Evolutionary conservation across 2,888 invertebrate species (phyloP), one percentile per base, ranked within the genome.

Genomic region (Kryphioiulus occultus): DNA sequence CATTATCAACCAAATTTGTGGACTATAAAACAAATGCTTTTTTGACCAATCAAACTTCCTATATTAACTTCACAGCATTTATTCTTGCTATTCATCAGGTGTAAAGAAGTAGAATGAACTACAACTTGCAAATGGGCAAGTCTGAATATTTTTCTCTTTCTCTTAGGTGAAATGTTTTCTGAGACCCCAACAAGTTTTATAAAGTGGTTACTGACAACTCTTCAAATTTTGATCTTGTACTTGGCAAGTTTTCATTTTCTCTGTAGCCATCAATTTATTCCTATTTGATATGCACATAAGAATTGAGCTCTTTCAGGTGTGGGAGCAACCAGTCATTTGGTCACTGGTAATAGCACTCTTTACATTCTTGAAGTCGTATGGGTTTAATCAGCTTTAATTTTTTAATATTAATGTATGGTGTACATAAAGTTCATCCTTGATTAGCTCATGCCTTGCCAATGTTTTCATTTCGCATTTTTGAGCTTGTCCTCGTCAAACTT

Each of bases 71-170:
- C 10, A 68, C 68, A 68, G 26, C 68, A 68, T 68, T 26, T 68
- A 68, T 68, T 68, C 68, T 68, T 68, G 68, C 68, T 68, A 68
- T n/a, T 68, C 68, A 68, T 68, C 22, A 68, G 68, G n/a, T 68
- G 22, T 68, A 10, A 68, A 53, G 53, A n/a, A 1, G 53, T n/a
- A 53, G 53, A 19, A n/a, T 53, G 68, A 68, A 22, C 12, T 26
- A 26, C 17, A 10, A 26, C 68, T 68, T 68, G 68, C 26, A 26
- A 10, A 26, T 68, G 26, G 26, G 68, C 68, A 68, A 68, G 68
- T 68, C 26, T 68, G 26, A 68, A 68, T 68, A 68, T 68, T 68
- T 68, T 68, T 68, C 68, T 68, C 68, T 68, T 26, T 68, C 22
- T 68, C 68, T 26, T 68, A 68, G 68, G 68, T 68, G 68, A 68